Evolutionary conservation across 2,888 invertebrate species (phyloP), one percentile per base, ranked within the genome.

Genomic region (Clitarchus hookeri): DNA sequence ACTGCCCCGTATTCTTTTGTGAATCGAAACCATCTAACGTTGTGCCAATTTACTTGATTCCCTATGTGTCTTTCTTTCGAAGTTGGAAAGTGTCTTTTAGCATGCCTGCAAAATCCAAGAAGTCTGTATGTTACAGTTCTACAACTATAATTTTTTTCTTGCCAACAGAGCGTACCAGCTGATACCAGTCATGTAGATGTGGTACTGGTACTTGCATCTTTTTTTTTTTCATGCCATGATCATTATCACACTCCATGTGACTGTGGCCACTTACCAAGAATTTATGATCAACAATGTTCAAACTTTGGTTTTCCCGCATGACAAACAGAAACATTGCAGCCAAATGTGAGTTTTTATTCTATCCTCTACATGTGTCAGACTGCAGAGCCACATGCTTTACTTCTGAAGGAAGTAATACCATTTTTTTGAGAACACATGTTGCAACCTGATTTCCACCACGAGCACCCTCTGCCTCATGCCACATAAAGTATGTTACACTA

Each of bases 41-140:
- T 8, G 48, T 16, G 48, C 48, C 48, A 48, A 48, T 65, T 12
- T 8, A 65, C 65, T 6, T 16, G 8, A 65, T 65, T 12, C 65
- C 65, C 65, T 65, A 11, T 23, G 0, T 6, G 0, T 23, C 16
- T 65, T 65, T 8, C 12, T 65, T 65, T 65, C 19, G 65, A 65
- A 65, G 65, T 23, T 65, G n/a, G 0, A 65, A 65, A 8, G 65
- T 65, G n/a, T 65, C 65, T 65, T 12, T 12, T 2, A 65, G 65
- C 65, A 65, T n/a, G 65, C 65, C 65, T n/a, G 65, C 12, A 65
- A 65, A 65, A 65, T 65, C 65, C 65, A 65, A 65, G 65, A 65
- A 65, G n/a, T 65, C n/a, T 2, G 23, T 23, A 65, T 65, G 19
- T 65, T 6, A 65, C 65, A 23, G 65, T 65, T n/a, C n/a, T n/a